These are phyloP conservation scores for Falco columbarius DNA, from an alignment of 2,797 vertebrate genomes.

Conservation along the genomic window DNA sequence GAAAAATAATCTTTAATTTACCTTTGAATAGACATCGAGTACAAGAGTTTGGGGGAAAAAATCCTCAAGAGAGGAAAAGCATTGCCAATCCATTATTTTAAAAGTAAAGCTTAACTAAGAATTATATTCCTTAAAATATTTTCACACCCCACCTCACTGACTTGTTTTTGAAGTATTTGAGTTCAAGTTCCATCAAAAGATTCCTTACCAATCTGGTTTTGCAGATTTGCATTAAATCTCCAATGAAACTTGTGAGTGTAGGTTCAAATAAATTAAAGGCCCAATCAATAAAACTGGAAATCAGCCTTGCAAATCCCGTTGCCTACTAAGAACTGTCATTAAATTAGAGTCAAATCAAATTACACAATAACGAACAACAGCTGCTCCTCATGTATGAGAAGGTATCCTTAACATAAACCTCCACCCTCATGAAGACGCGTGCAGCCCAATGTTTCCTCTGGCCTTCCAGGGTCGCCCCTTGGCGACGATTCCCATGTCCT, in stretches of 20 bases:
- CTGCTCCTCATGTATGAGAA: neutral
- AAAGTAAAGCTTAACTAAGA: neutral
- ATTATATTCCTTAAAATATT: neutral
- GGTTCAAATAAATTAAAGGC: constrained; percentile 30
- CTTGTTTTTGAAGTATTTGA: neutral
- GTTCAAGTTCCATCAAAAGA: neutral
- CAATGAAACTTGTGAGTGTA: neutral
- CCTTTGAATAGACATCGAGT: neutral
- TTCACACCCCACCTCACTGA: neutral
- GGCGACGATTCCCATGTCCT: neutral
- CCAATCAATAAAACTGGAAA: constrained; percentile 31
- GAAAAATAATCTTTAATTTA: neutral
- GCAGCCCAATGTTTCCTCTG: rapidly evolving
- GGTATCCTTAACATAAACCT: neutral
- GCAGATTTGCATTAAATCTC: neutral
- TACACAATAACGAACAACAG: neutral
- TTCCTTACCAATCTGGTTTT: constrained; percentile 14
- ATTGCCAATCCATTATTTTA: neutral
- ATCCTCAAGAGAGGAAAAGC: neutral
- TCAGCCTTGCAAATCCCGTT: constrained; percentile 20
- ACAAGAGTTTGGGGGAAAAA: neutral
- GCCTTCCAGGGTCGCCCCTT: neutral
- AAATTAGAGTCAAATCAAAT: constrained; percentile 37
- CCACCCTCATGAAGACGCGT: neutral
- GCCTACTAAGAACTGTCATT: neutral